Evolutionary conservation across 2,797 vertebrate species (phyloP).

Genomic region (Megalops cyprinoides): DNA sequence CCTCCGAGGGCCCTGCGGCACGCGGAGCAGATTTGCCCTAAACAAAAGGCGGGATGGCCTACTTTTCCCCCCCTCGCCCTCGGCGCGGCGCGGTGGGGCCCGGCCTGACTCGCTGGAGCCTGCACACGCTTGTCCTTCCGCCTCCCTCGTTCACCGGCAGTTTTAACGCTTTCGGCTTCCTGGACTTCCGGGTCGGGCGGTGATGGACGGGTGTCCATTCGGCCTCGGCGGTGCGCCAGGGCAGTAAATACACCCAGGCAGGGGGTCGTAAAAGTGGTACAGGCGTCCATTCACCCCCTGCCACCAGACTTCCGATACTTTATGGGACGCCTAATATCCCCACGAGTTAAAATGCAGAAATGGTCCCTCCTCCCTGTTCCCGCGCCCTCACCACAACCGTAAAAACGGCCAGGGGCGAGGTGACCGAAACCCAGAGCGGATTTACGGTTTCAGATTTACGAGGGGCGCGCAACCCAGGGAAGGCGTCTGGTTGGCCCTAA

Average conservation of each 20-base stretch:
- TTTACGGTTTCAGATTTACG: too few relatives aligned
- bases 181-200: not conserved
- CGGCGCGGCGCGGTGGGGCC: not conserved
- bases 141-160: not conserved
- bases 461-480: not conserved
- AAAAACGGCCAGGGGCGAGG: not conserved
- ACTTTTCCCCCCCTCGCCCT: not conserved
- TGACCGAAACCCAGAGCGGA: not conserved
- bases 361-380: too few relatives aligned
- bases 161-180: not conserved
- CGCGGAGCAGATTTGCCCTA: not conserved
- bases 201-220: constrained; percentile 3
- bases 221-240: not conserved
- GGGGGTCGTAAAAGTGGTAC: too few relatives aligned
- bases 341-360: too few relatives aligned
- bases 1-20: constrained; percentile 3
- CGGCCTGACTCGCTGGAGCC: too few relatives aligned
- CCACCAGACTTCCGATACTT: too few relatives aligned
- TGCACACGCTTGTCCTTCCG: not conserved
- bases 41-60: not conserved
- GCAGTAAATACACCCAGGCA: too few relatives aligned
- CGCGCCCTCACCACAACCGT: too few relatives aligned
- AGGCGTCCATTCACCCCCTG: too few relatives aligned
- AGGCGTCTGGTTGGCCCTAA: not conserved
- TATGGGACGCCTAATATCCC: too few relatives aligned